Evolutionary conservation across 2,797 vertebrate genomes (phyloP), one percentile per base, ranked within the genome.

Genomic region (Cichlasoma orientale): DNA sequence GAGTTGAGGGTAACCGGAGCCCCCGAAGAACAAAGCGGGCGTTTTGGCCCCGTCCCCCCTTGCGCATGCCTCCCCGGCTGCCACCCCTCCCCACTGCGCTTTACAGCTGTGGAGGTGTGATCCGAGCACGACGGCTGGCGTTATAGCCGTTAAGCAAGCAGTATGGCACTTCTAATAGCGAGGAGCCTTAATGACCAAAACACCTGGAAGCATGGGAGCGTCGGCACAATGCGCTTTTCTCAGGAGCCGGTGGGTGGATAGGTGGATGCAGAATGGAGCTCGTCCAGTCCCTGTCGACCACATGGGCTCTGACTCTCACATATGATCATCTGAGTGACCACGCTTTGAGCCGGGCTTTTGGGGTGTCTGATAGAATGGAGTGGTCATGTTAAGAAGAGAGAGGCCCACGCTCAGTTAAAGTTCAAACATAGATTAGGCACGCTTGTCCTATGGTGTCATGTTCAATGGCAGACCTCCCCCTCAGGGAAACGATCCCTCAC

Each of bases 81-180:
- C 91, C 89, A 87, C 85, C 94, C 91, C 89, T 85, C 89, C 85
- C 85, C 47, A 57, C 56, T 57, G 54, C 84, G 90, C 94, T 97
- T 97, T 97, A 98, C 90, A 94, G 95, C 96, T 90, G 95, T 76
- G 94, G 95, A 95, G 96, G 94, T 95, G 96, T 93, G 95, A 96
- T 95, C 93, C 92, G 95, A 97, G 97, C 96, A 87, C 79, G 84
- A 92, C 82, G 92, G 90, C 89, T 86, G 85, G 90, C 86, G 93
- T 93, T 93, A 95, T 92, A 92, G 92, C 92, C 85, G 84, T 94
- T 95, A 95, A 94, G 92, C 90, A 89, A 93, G 92, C 83, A 71
- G 88, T 77, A 77, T 56, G 59, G 85, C 61, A 86, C 90, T 90
- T 85, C 91, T 93, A 92, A 94, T 92, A 84, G 86, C 82, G 82